Percentiles rank a stretch among this genome's conserved stretches.
These are phyloP conservation scores for Chorisops tibialis DNA, from an alignment of 2,888 invertebrate genomes.

Conservation along the genomic window DNA sequence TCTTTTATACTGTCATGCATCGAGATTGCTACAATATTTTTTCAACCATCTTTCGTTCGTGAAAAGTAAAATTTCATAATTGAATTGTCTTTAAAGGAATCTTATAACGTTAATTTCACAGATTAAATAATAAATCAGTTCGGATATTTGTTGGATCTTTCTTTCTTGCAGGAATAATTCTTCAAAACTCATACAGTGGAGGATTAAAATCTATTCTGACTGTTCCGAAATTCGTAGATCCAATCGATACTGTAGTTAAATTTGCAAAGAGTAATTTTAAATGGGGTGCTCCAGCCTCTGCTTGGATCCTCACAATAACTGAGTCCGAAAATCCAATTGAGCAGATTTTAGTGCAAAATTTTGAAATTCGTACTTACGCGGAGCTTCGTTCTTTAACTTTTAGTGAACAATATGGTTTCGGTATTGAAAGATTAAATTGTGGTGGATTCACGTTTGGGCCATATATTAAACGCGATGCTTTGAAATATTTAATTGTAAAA, in stretches of 20 bases:
- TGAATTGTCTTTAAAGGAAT: background rate
- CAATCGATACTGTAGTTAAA: slow-evolving; percentile 44
- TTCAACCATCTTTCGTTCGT: slow-evolving; percentile 45
- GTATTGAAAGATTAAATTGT: slow-evolving; percentile 44
- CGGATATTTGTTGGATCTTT: slow-evolving; percentile 44
- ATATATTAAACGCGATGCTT: slow-evolving; percentile 41
- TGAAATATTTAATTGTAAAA: slow-evolving; percentile 44
- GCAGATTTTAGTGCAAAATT: slow-evolving; percentile 40
- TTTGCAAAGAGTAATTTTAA: slow-evolving; percentile 44
- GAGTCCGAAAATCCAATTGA: slow-evolving; percentile 43
- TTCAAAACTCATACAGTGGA: slow-evolving; percentile 49
- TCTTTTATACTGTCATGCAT: background rate
- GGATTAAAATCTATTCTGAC: slow-evolving; percentile 48
- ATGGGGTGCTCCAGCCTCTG: slow-evolving; percentile 47
- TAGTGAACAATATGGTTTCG: slow-evolving; percentile 43
- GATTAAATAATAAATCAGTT: slow-evolving; percentile 40
- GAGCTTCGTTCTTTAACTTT: slow-evolving; percentile 45
- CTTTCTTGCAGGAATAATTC: slow-evolving; percentile 45
- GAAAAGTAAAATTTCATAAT: slow-evolving; percentile 34
- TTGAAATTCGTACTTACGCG: slow-evolving; percentile 42
- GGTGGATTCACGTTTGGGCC: slow-evolving; percentile 43
- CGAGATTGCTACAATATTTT: slow-evolving; percentile 46
- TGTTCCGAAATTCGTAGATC: slow-evolving; percentile 43
- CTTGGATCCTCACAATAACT: slow-evolving; percentile 45
- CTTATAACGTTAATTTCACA: slow-evolving; percentile 27